Base-by-base conservation (phyloP, 2,797 vertebrate genomes). In the Tangara arthus region DNA sequence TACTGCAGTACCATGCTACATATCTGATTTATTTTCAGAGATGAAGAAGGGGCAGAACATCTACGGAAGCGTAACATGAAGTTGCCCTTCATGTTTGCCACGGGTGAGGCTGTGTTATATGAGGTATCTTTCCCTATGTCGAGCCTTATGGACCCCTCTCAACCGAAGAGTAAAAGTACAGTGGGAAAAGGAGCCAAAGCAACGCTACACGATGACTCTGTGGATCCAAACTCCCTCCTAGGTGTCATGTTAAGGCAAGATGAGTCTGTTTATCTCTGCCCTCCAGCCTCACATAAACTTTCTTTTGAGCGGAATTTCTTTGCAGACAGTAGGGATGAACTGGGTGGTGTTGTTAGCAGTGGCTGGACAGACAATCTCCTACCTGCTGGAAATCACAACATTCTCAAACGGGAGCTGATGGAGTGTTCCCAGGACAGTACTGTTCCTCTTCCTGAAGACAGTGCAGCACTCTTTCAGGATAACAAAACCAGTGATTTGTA, bases 21-120 rank as follows among this genome's bases (percentile, higher is more conserved):
- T 46, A 85, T 91, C 9, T 94, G 64, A 28, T 94, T 84, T 87
- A 16, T 94, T 97, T 97, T 84, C 96, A 98, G 98, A 83, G 98
- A 98, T n/a, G 98, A 98, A 94, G 98, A 98, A 97, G 98, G 98
- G 64, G 89, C 90, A 69, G 98, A 98, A 24, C 97, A 98, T 79
- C 96, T 98, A 63, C 96, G 89, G 71, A 98, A 98, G 64, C 97
- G 98, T 78, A 98, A 90, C 84, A 82, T 94, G 87, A 97, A 97
- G 39, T 46, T 98, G 80, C 98, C 98, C 34, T 98, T 98, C 87
- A 97, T 97, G 97, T 98, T 98, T 70, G 93, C 98, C 47, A 98
- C 98, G 15, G 98, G 98, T 24, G 98, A 98, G 94, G 98, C 98
- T 30, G 90, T 98, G 44, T 72, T 98, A 8, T 98, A 98, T 44